Evolutionary conservation across 2,888 invertebrate species (phyloP).

Genomic region (Drosophila tripunctata): DNA sequence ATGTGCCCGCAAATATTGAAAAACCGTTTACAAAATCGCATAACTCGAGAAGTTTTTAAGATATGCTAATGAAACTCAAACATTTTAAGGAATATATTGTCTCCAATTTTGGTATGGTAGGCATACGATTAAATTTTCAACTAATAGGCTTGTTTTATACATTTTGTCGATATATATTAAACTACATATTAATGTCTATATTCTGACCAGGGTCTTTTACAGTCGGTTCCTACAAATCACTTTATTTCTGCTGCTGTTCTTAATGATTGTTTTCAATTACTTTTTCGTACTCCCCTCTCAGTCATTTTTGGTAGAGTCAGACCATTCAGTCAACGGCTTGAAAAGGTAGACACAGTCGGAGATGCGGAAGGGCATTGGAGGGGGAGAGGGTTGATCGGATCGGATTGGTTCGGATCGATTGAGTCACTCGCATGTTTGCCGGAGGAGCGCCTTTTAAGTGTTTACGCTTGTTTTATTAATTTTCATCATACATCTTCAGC

Average conservation of each 20-base stretch:
- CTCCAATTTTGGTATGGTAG: too few species aligned
- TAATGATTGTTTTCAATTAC: constrained; percentile 76
- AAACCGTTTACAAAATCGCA: too few species aligned
- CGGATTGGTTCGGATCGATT: constrained; percentile 59
- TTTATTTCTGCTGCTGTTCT: constrained; percentile 32
- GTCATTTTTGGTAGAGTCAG: not conserved
- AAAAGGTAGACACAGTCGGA: constrained; percentile 20
- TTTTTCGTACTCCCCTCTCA: constrained; percentile 30
- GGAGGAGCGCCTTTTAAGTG: constrained; percentile 74
- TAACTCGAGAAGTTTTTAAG: too few species aligned
- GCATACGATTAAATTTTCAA: too few species aligned
- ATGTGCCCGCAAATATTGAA: too few species aligned
- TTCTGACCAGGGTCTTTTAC: not conserved
- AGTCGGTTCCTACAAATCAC: not conserved
- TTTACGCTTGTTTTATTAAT: constrained; percentile 82
- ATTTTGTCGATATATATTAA: too few species aligned
- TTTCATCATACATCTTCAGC: constrained; percentile 77
- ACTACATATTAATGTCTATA: too few species aligned
- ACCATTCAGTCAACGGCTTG: constrained; percentile 28
- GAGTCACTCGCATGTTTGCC: constrained; percentile 48
- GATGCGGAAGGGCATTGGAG: not conserved
- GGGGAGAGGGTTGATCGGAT: too few species aligned
- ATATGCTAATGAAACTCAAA: too few species aligned
- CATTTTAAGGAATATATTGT: too few species aligned
- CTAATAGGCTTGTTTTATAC: too few species aligned